Conservation (phyloP, 2,888 invertebrate genomes). For the Drosophila buzzatii region DNA sequence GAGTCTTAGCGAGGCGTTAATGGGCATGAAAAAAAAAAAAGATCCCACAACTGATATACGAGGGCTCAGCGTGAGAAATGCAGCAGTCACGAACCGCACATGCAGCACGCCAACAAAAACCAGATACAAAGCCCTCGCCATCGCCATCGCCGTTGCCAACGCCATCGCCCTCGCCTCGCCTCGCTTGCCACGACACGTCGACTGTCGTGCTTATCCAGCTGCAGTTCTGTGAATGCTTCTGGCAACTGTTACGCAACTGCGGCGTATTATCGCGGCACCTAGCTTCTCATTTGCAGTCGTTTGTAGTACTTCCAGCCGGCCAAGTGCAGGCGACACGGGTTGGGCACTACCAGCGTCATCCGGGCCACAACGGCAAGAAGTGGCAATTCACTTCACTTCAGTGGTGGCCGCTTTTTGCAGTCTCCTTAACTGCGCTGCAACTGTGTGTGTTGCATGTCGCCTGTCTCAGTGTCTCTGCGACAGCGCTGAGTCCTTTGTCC, state of each 20-base stretch:
- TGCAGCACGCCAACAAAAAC: slow-evolving; percentile 55
- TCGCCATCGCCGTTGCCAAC: background rate
- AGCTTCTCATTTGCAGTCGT: slow-evolving; percentile 68
- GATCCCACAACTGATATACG: slow-evolving; percentile 46
- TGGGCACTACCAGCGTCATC: slow-evolving; percentile 18
- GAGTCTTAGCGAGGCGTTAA: slow-evolving; percentile 65
- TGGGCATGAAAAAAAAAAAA: slow-evolving; percentile 57
- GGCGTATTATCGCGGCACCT: slow-evolving; percentile 64
- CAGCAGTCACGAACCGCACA: slow-evolving; percentile 61
- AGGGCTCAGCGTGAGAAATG: slow-evolving; percentile 65
- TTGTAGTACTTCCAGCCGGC: slow-evolving; percentile 51
- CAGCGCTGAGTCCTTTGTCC: slow-evolving; percentile 44
- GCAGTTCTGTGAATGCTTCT: slow-evolving; percentile 26
- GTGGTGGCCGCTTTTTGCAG: slow-evolving; percentile 45
- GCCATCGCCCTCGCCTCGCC: too few species aligned
- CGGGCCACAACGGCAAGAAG: slow-evolving; percentile 57
- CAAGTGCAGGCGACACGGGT: slow-evolving; percentile 16
- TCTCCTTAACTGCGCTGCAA: slow-evolving; percentile 42
- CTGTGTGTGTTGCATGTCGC: slow-evolving; percentile 17
- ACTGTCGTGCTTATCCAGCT: slow-evolving; percentile 21
- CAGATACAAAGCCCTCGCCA: slow-evolving; percentile 49
- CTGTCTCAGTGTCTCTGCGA: slow-evolving; percentile 19
- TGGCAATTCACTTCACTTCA: slow-evolving; percentile 66
- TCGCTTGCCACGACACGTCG: slow-evolving; percentile 1
- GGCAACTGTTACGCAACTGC: slow-evolving; percentile 67